Evolutionary conservation across 2,797 vertebrate genomes (phyloP), one percentile per base, ranked within the genome.

Genomic region (Sebastes diploproa): DNA sequence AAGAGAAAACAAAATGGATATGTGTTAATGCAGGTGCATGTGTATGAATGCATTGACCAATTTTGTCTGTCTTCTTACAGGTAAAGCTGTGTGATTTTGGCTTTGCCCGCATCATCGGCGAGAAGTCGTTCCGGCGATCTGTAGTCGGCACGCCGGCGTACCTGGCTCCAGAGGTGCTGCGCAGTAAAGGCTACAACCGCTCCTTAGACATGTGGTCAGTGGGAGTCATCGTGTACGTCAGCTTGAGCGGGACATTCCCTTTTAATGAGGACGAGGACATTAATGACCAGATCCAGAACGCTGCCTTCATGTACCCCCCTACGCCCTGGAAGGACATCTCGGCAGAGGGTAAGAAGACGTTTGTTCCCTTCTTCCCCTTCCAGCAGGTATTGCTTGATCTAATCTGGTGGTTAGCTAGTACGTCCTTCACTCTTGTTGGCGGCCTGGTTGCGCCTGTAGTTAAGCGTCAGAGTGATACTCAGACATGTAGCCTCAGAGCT

Each of bases 141-240:
- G 98, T 99, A 32, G 98, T 99, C 70, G 98, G 98, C 78, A 99
- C 98, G 0, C 98, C 98, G 5, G 98, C 98, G 0, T 99, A 99
- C 83, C 94, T 99, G 58, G 98, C 98, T 7, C 98, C 98, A 0
- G 98, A 99, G 75, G 98, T 99, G 81, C 97, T 99, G 81, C 95
- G 98, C 56, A 99, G 98, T 89, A 99, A 99, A 94, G 98, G 98
- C 87, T 99, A 99, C 95, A 99, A 99, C 92, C 97, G 98, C 72
- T 99, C 98, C 1, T 92, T 99, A 30, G 98, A 99, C 92, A 99
- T 99, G 98, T 99, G 98, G 98, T 99, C 98, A 0, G 98, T 99
- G 59, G 98, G 98, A 18, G 98, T 99, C 56, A 99, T 99, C 6
- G 96, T 99, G 90, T 99, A 99, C 1, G 98, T 99, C 82, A 99